Evolutionary conservation across 2,797 vertebrate species (phyloP), one percentile per base, ranked within the genome.

Genomic region (Labroides dimidiatus): DNA sequence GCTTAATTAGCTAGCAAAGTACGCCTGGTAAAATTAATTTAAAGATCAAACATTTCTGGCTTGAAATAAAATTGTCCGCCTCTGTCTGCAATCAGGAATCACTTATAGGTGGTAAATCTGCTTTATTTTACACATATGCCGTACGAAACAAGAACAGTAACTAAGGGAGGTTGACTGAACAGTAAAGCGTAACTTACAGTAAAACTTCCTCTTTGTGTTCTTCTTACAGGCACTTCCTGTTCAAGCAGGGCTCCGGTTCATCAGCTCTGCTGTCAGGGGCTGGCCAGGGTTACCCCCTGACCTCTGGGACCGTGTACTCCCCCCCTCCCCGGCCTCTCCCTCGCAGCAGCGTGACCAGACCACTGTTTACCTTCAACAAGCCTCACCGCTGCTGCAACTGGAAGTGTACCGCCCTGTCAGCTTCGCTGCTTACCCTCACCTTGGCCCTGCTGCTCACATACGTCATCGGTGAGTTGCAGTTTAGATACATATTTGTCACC

Each of bases 331-430:
- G 97, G 84, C 97, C 97, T 4, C 95, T 98, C 59, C 96, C 97
- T 54, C 92, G 96, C 89, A 96, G 95, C 87, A 97, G 96, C 66
- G 97, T 98, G 91, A 96, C 96, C 78, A 91, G 97, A 80, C 96
- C 96, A 60, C 93, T 96, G 90, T 98, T 98, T 92, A 96, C 96
- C 84, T 98, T 98, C 89, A 96, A 96, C 94, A 98, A 98, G 94
- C 96, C 97, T 42, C 97, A 98, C 62, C 95, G 96, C 89, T 97
- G 96, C 82, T 98, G 97, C 91, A 98, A 97, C 89, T 98, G 97
- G 97, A 98, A 98, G 89, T 98, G 97, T 36, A 98, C 97, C 0
- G 97, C 97, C 36, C 81, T 98, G 90, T 97, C 96, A 0, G 97
- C 96, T 7, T 97, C 96, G 0, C 96, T 96, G 2, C 94, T 98